Conservation (phyloP, 1,140 invertebrate genomes). For the Drosophila pallidifrons region DNA sequence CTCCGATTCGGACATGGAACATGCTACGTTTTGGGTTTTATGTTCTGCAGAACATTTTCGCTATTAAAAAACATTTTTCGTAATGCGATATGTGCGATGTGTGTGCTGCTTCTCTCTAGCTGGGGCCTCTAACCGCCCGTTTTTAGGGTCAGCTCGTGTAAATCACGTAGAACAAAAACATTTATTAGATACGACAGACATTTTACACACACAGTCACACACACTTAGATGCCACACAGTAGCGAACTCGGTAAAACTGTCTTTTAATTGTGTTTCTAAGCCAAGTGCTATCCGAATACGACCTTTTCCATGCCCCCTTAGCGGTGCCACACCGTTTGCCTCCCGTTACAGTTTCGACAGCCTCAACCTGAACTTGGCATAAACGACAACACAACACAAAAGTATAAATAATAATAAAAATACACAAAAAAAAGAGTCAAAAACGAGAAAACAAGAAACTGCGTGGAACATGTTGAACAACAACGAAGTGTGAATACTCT, state of each 20-base stretch:
- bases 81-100: constrained; percentile 66
- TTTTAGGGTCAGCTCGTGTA: constrained; percentile 76
- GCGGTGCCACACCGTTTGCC: constrained; percentile 32
- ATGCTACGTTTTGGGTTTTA: constrained; percentile 17
- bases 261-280: constrained; percentile 81
- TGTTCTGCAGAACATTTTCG: constrained; percentile 53
- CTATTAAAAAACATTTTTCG: constrained; percentile 78
- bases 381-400: constrained; percentile 39
- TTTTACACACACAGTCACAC: constrained; percentile 10
- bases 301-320: constrained; percentile 76
- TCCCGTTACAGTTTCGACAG: constrained; percentile 75
- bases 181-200: constrained; percentile 59
- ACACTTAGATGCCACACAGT: neutral
- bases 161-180: constrained; percentile 69
- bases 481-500: constrained; percentile 15
- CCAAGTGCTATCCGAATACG: constrained; percentile 62
- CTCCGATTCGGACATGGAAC: constrained; percentile 10
- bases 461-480: neutral
- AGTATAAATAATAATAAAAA: constrained; percentile 4
- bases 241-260: constrained; percentile 19
- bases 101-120: constrained; percentile 2
- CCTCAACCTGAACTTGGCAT: constrained; percentile 43
- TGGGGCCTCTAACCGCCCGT: constrained; percentile 28
- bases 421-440: neutral
- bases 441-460: constrained; percentile 9